Evolutionary conservation across 2,797 vertebrate species (phyloP), one percentile per base, ranked within the genome.

Genomic region (Brachymystax lenok): DNA sequence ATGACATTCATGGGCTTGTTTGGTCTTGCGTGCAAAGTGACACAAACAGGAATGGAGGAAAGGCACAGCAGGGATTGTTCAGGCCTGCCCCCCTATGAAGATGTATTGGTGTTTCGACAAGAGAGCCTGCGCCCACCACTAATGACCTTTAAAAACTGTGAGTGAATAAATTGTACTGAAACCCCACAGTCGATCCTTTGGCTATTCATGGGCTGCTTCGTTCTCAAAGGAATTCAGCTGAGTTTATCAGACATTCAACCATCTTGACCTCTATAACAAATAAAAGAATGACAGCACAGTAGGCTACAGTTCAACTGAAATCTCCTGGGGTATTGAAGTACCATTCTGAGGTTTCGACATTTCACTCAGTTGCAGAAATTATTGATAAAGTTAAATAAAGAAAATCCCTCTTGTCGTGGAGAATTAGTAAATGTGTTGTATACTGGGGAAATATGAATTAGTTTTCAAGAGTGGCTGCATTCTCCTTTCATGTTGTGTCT

Each of bases 61-160:
- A 79, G 69, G 73, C 87, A 19, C 92, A 91, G 91, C 80, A 46
- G 91, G 91, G 79, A 82, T 78, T 76, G 73, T 69, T 82, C 73
- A 67, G 84, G 84, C 81, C 85, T 40, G 75, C 83, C 91, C 80
- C 82, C 82, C 80, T 76, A 78, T 89, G 78, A 91, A 88, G 88
- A 86, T 83, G 81, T 93, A 92, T 93, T 74, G 92, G 91, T 90
- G 79, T 91, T 92, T 91, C 74, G 83, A 91, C 88, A 84, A 69
- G 89, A 90, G 90, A 80, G 88, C 89, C 86, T 69, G 13, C 80
- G 87, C 84, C 90, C 86, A 82, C 88, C 87, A 88, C 88, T 86
- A 91, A 92, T 93, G 92, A 95, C 94, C 93, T 95, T 94, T 94
- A 89, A 87, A 89, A 84, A 85, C 82, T 63, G 80, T 78, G 84